phyloP scores from a whole-genome alignment of 2,888 invertebrate species.

The Acanthosepion pharaonis region DNA sequence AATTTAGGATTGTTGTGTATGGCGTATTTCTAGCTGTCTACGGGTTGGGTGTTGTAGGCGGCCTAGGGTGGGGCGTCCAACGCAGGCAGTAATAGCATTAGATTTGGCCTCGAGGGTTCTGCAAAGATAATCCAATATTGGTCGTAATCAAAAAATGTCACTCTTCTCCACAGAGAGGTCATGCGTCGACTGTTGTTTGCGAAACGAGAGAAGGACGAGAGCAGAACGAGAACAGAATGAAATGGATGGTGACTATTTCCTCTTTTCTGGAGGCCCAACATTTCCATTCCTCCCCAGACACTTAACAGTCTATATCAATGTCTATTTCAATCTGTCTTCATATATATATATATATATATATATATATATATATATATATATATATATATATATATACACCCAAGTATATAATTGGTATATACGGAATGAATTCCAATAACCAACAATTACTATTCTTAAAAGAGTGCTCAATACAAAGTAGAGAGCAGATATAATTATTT shows the following conservation, averaged over 20 bases:
- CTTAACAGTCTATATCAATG: too few relatives aligned
- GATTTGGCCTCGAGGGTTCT: not conserved
- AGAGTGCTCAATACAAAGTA: too few relatives aligned
- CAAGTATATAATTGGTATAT: too few relatives aligned
- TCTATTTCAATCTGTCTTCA: not conserved
- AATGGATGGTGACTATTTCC: not conserved
- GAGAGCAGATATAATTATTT: too few relatives aligned
- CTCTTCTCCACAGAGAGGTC: not conserved
- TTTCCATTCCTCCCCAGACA: too few relatives aligned
- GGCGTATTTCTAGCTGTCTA: too few relatives aligned
- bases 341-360: not conserved
- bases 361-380: not conserved
- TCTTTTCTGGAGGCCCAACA: too few relatives aligned
- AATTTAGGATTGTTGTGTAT: too few relatives aligned
- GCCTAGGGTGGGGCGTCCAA: not conserved
- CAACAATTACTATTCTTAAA: too few relatives aligned
- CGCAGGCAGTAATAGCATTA: not conserved
- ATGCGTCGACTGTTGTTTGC: not conserved
- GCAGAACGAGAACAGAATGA: not conserved
- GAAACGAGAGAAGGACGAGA: not conserved
- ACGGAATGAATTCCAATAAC: too few relatives aligned
- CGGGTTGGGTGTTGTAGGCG: not conserved
- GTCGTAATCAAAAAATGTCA: not conserved
- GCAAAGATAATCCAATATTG: conserved; percentile 7
- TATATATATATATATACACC: not conserved